These are phyloP conservation scores for Collichthys lucidus DNA, from an alignment of 2,113 vertebrate species.

Conservation along the genomic window DNA sequence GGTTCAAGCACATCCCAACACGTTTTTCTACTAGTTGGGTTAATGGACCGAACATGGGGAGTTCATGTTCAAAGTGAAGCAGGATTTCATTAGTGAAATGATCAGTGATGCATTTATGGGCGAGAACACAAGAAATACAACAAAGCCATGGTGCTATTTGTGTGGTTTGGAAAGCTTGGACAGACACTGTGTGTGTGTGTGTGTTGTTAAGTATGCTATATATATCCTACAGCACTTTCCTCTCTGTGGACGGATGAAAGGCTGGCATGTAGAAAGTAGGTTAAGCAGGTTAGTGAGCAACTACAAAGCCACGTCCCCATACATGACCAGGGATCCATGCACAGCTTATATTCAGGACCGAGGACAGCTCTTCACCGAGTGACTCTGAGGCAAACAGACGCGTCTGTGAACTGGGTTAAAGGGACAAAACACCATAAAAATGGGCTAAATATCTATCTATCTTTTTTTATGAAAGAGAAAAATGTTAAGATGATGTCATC, in stretches of 20 bases:
- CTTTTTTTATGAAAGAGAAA: not conserved
- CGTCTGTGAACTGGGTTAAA: slow-evolving; percentile 6
- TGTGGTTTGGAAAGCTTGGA: slow-evolving; percentile 14
- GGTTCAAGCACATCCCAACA: slow-evolving; percentile 73
- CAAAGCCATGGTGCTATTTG: slow-evolving; percentile 13
- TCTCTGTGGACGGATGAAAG: slow-evolving; percentile 65
- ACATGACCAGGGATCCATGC: slow-evolving; percentile 45
- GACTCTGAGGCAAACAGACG: slow-evolving; percentile 34
- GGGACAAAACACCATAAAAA: not conserved
- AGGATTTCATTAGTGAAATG: slow-evolving; percentile 66
- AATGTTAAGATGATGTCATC: not conserved
- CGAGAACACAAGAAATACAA: slow-evolving; percentile 10
- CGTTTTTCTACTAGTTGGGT: slow-evolving; percentile 77
- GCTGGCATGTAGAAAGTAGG: slow-evolving; percentile 75
- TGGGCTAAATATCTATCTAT: not conserved
- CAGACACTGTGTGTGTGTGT: slow-evolving; percentile 3
- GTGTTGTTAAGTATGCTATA: slow-evolving; percentile 65
- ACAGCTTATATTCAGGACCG: slow-evolving; percentile 67
- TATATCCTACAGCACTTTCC: slow-evolving; percentile 74
- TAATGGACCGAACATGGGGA: slow-evolving; percentile 78
- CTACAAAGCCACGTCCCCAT: slow-evolving; percentile 68
- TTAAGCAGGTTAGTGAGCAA: slow-evolving; percentile 80
- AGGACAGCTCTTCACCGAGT: slow-evolving; percentile 62
- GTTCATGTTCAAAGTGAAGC: slow-evolving; percentile 60
- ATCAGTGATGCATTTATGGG: slow-evolving; percentile 58